Evolutionary conservation across 1,140 invertebrate species (phyloP), one percentile per base, ranked within the genome.

Genomic region (Drosophila nebulosa): DNA sequence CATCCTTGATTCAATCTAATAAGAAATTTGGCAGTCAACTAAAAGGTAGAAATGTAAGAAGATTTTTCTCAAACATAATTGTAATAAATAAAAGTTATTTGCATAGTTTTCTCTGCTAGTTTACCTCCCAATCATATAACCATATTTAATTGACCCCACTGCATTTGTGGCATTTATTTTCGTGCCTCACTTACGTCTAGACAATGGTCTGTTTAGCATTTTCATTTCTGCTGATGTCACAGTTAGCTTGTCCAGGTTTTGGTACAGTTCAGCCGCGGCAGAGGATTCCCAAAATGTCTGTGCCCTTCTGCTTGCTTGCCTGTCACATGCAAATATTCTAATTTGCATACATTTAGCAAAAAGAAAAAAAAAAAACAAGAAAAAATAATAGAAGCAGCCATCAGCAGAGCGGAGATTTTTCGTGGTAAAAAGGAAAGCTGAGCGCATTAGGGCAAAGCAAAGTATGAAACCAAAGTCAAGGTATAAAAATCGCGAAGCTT

Each of bases 241-340:
- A 79, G n/a, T n/a, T n/a, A n/a, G n/a, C n/a, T n/a, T n/a, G n/a
- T n/a, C n/a, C n/a, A n/a, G n/a, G n/a, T n/a, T 59, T 55, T 42
- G 53, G 36, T 27, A 30, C 35, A 60, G 30, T 30, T 55, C 32
- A 50, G 63, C 22, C 42, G n/a, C n/a, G n/a, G n/a, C n/a, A 16
- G 36, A 46, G 24, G 58, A 27, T 58, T 4, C 14, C 27, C 35
- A 56, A 35, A 16, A 1, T n/a, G 12, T 6, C n/a, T 36, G 69
- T 58, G 67, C 50, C 36, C 51, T 36, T 58, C 55, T 36, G 14
- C 18, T 36, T 69, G 53, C 50, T 60, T 63, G 74, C 57, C 72
- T 68, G 78, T 56, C 84, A 88, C 80, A 86, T 78, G 71, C 79
- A 88, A 88, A 88, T 86, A 83, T 75, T 67, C 78, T 78, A 83